These are phyloP conservation scores for Aphodius granarius DNA, from an alignment of 2,888 invertebrate genomes.

Conservation along the genomic window DNA sequence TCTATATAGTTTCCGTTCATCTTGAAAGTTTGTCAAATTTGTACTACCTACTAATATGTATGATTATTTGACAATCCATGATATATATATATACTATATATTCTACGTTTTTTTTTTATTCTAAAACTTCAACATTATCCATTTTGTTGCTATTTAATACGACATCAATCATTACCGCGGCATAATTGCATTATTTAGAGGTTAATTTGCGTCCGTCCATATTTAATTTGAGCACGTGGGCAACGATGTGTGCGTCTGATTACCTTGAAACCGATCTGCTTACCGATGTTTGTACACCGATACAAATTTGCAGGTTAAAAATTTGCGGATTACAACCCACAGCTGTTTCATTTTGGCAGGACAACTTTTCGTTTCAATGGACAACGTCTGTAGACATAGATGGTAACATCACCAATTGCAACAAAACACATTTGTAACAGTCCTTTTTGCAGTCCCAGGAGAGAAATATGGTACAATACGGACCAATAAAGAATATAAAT, in stretches of 20 bases:
- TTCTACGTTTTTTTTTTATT: too few species aligned
- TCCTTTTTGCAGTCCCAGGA: neutral
- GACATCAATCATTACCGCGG: neutral
- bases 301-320: neutral
- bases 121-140: neutral
- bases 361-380: neutral
- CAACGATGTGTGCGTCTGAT: neutral
- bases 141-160: neutral
- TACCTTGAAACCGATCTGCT: neutral
- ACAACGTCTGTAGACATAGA: neutral
- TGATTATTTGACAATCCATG: too few species aligned
- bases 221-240: neutral
- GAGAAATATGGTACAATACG: too few species aligned
- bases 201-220: neutral
- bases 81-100: too few species aligned
- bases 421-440: neutral
- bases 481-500: too few species aligned
- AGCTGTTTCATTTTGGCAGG: neutral
- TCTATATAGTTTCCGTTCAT: too few species aligned
- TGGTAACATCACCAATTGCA: neutral
- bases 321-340: neutral
- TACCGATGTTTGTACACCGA: neutral
- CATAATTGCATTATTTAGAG: neutral
- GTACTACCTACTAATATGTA: too few species aligned
- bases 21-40: too few species aligned